Evolutionary conservation across 2,113 vertebrate genomes (phyloP), one percentile per base, ranked within the genome.

Genomic region (Gasterosteus nipponicus): DNA sequence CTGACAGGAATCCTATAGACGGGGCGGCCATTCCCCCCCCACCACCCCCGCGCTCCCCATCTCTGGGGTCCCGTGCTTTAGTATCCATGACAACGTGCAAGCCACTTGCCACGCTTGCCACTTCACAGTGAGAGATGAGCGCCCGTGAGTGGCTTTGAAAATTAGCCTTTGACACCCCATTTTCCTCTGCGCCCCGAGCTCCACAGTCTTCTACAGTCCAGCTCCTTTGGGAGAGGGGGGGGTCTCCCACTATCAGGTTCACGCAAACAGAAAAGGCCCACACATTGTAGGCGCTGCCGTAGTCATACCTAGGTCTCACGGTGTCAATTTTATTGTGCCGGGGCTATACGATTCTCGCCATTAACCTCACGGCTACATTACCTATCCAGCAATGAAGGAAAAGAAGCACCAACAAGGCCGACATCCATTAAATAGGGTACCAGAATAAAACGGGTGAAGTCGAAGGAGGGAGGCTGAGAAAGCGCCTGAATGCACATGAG

Each of bases 1-100:
- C 89, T 95, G 97, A 99, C 97, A 99, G 97, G 96, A 99, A 99
- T 99, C 97, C 97, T 97, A 98, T 99, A 96, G 94, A 92, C 94
- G 2, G 77, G 95, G 94, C 96, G 94, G 95, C 96, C 96, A 97
- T 98, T 98, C 96, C 96, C 97, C 96, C 96, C 95, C 92, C 38
- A 81, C 89, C 92, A 26, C 22, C 22, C 22, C 22, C 22, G 22
- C 22, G 22, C 22, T 26, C 91, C 89, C 84, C 78, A 91, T 98
- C 97, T 96, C 98, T 94, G 95, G 98, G 97, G 98, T 97, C 95
- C 96, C 91, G 93, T 96, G 96, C 77, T 93, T 95, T 93, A 89
- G 96, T 97, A 94, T 95, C 96, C 97, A 98, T 97, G 96, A 96
- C 97, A 96, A 98, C 96, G 29, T 4, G 15, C 93, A 95, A 90